Base-by-base conservation (phyloP, 2,113 vertebrate species). In the Nesoenas mayeri region DNA sequence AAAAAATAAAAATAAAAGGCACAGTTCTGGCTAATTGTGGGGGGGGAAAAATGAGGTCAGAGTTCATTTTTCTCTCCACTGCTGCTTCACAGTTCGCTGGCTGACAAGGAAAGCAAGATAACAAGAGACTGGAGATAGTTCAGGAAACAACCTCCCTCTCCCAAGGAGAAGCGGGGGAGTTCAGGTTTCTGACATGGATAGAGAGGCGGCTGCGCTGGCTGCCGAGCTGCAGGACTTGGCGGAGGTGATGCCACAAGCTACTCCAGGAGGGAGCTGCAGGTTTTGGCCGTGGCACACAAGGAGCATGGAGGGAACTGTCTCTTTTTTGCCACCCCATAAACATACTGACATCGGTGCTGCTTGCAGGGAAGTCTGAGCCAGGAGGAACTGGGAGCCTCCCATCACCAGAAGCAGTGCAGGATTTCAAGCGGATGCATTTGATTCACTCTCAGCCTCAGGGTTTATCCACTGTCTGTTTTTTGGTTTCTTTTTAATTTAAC, bases 21-120 rank as follows among this genome's bases (percentile, higher is more conserved):
- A 71, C 44, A 42, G 56, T 94, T 91, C 88, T 91, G 56, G 87
- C 91, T 95, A 96, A 95, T 95, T 96, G 93, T 85, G 66, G 26
- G 18, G 65, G 36, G 85, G 64, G 0, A 0, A 19, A 88, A 94
- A 93, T 95, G 77, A 92, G 87, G 92, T 96, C 87, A 95, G 92
- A 95, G 95, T 96, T 97, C 91, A 92, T 92, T 96, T 97, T 85
- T 93, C 84, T 95, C 91, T 78, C 61, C 0, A 7, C 82, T 93
- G 85, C 85, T 1, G 4, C 91, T 96, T 94, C 89, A 94, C 89
- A 88, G 92, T 94, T 96, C 92, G 84, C 84, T 95, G 87, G 72
- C 79, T 96, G 94, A 94, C 81, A 74, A 95, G 92, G 86, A 84
- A 88, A 91, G 91, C 19, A 69, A 96, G 96, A 96, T 95, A 96